Base-by-base conservation (phyloP, 2,113 vertebrate species). In the Otis tarda region DNA sequence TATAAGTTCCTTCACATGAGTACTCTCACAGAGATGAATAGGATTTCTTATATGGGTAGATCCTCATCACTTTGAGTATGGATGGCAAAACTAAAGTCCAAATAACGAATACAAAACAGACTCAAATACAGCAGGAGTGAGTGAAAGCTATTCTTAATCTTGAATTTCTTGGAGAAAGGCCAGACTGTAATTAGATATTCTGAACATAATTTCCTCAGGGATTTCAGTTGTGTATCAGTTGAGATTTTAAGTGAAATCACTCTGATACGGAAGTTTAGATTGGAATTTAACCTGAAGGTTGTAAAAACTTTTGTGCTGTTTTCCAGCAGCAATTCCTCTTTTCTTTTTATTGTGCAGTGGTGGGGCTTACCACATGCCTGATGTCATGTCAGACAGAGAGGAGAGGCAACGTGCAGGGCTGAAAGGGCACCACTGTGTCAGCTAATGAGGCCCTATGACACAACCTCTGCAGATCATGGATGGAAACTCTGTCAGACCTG, bases 121-220 rank as follows among this genome's bases (percentile, higher is more conserved):
- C 9, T 68, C 63, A 93, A 68, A 92, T 11, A 50, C 49, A 75
- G 85, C 35, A 87, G 24, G 31, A 47, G 24, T 69, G 39, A 88
- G 6, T 50, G 35, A 85, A 83, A 90, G 25, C 0, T 1, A 69
- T 65, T 83, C 67, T 85, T 91, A 61, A 91, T 80, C 85, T 83
- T 73, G 4, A 82, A 83, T 74, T 90, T 93, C 50, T 96, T 94
- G 87, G 70, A 91, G 75, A 90, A 94, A 83, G 28, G 50, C 78
- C 90, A 91, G 31, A 13, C 31, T 59, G 22, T 90, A 85, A 93
- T 80, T 90, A 94, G 81, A 85, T 86, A 95, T 91, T 91, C 28
- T 80, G 67, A 85, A 69, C 25, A 60, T 69, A 65, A 91, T 94
- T 95, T 95, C 89, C 61, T 69, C 10, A 70, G 82, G 17, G 90